phyloP scores from a whole-genome alignment of 2,888 invertebrate species.

The Podabrus alpinus region DNA sequence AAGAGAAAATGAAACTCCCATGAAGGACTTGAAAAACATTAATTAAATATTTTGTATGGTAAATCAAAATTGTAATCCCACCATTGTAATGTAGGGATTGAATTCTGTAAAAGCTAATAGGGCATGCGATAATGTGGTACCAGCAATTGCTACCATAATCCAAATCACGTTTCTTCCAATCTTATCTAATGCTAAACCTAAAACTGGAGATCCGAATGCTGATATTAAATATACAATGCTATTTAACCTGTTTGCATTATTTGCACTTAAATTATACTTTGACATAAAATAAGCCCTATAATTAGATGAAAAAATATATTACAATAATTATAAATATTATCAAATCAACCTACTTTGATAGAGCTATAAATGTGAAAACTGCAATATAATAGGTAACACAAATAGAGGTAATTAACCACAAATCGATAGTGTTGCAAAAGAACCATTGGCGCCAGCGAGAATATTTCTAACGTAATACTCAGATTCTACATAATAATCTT shows the following conservation, averaged over 20 bases:
- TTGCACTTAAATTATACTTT: conserved; percentile 75
- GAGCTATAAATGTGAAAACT: conserved; percentile 93
- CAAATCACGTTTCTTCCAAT: conserved; percentile 88
- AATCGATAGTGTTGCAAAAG: too few species aligned
- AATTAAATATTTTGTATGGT: not conserved
- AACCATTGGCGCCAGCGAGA: too few species aligned
- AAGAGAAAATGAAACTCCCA: conserved; percentile 91
- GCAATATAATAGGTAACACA: conserved; percentile 95
- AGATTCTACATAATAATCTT: too few species aligned
- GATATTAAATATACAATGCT: conserved; percentile 86
- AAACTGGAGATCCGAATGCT: conserved; percentile 81
- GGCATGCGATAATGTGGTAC: conserved; percentile 67
- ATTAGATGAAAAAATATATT: conserved; percentile 35
- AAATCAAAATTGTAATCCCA: conserved; percentile 47
- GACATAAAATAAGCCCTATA: conserved; percentile 86
- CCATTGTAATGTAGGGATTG: conserved; percentile 71
- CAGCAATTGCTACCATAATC: conserved; percentile 79
- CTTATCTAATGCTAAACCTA: conserved; percentile 88
- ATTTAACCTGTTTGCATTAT: conserved; percentile 81
- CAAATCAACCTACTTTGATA: conserved; percentile 81
- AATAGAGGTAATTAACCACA: conserved; percentile 91
- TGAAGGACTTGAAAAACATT: conserved; percentile 62
- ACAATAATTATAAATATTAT: not conserved
- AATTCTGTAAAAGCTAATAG: conserved; percentile 62
- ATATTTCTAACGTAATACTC: too few species aligned